Conservation (phyloP, 2,113 vertebrate species). For the Sarotherodon lohbergeri region DNA sequence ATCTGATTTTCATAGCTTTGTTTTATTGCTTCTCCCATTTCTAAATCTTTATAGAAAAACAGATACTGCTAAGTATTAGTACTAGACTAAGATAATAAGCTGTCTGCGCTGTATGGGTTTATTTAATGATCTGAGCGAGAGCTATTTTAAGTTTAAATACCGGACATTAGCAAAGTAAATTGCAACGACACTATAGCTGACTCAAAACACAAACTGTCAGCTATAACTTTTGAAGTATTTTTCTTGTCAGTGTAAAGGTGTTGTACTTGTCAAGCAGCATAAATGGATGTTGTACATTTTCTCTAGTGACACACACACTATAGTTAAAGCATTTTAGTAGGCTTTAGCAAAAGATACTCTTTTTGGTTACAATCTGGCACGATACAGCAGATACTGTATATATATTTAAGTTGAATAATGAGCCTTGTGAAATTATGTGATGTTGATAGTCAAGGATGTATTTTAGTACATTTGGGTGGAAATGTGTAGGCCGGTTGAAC, state of each 20-base stretch:
- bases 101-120: not conserved
- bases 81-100: not conserved
- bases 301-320: not conserved
- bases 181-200: not conserved
- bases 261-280: not conserved
- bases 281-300: not conserved
- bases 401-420: slow-evolving; percentile 51
- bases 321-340: not conserved
- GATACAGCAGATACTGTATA: slow-evolving; percentile 41
- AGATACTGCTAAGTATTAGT: not conserved
- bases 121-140: not conserved
- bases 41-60: not conserved
- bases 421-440: slow-evolving; percentile 56
- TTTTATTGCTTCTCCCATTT: not conserved
- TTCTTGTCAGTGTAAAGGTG: not conserved
- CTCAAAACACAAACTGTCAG: not conserved
- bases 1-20: not conserved
- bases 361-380: not conserved
- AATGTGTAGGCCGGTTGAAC: slow-evolving; percentile 45
- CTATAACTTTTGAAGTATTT: not conserved
- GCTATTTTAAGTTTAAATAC: not conserved
- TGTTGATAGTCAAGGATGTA: slow-evolving; percentile 29
- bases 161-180: not conserved
- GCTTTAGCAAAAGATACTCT: not conserved
- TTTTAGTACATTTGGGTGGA: slow-evolving; percentile 1